Evolutionary conservation across 2,113 vertebrate genomes (phyloP), one percentile per base, ranked within the genome.

Genomic region (Aspiorhynchus laticeps): DNA sequence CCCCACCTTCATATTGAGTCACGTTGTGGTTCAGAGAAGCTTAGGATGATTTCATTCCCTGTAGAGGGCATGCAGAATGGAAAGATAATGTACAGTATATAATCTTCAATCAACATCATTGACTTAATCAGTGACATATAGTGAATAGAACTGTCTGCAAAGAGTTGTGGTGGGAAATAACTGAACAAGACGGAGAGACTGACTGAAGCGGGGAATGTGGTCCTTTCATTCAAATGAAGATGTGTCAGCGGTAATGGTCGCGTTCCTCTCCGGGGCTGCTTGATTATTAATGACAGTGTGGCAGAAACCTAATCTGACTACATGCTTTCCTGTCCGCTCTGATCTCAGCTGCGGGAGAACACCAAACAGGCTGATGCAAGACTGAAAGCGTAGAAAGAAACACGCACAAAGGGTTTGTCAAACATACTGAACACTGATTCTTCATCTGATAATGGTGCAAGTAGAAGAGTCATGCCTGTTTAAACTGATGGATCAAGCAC

Each of bases 41-140:
- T 38, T 71, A 83, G 73, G 48, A 56, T 80, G 85, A 88, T 85
- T 81, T 73, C 80, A 79, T 67, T 24, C 38, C 71, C 41, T 38
- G 84, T 83, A 88, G 91, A 90, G 85, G 88, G 91, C 73, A 86
- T 78, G 87, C 8, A 87, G 65, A 89, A 78, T 84, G 80, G 43
- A 84, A 87, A 86, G 85, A 92, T 92, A 86, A 36, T 86, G 36
- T 86, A 41, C 38, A 41, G 38, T 41, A 93, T 92, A 91, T 93
- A 93, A 93, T 93, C 85, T 92, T 91, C 91, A 92, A 93, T 92
- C 91, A 91, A 85, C 88, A 86, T 81, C 83, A 85, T 59, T 43
- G 53, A 81, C 63, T 33, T 56, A 85, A 56, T 80, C 61, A 56
- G 51, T 17, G 41, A 46, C 26, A 53, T 79, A 3, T 14, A 38